Percentiles rank a stretch among this genome's conserved stretches.
Evolutionary conservation across 92 coral and sea anemone genomes (phyloP).

Genomic region (Micromussa lordhowensis): DNA sequence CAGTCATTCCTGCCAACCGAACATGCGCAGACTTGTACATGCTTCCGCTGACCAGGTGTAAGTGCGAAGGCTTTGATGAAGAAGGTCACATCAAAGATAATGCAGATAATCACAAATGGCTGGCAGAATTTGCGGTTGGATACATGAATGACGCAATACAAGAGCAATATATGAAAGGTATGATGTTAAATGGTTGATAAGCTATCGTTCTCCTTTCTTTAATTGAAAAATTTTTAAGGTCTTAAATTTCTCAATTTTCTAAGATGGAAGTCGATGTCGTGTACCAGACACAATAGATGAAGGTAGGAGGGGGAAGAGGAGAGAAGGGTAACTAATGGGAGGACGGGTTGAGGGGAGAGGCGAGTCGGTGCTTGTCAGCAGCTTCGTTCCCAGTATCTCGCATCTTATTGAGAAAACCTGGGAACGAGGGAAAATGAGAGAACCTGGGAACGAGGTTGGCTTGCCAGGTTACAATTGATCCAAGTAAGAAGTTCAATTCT

Average conservation of each 20-base stretch:
- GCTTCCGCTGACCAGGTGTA: conserved; percentile 79
- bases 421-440: too few relatives aligned
- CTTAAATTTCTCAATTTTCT: too few relatives aligned
- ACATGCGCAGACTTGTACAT: conserved; percentile 81
- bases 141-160: conserved; percentile 71
- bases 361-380: too few relatives aligned
- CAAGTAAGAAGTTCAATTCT: background rate
- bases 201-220: background rate
- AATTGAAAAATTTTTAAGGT: too few relatives aligned
- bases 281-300: too few relatives aligned
- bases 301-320: background rate
- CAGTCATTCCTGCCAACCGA: conserved; percentile 71
- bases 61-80: conserved; percentile 80
- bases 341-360: too few relatives aligned
- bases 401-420: too few relatives aligned
- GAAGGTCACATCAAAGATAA: conserved; percentile 43
- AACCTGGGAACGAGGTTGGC: too few relatives aligned
- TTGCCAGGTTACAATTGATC: too few relatives aligned
- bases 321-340: background rate
- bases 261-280: too few relatives aligned
- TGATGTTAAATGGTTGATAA: background rate
- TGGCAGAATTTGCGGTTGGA: conserved; percentile 83
- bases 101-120: conserved; percentile 58
- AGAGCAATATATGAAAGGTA: conserved; percentile 69
- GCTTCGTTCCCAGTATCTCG: too few relatives aligned